Conservation (phyloP, 2,113 vertebrate genomes). For the Mirounga angustirostris region DNA sequence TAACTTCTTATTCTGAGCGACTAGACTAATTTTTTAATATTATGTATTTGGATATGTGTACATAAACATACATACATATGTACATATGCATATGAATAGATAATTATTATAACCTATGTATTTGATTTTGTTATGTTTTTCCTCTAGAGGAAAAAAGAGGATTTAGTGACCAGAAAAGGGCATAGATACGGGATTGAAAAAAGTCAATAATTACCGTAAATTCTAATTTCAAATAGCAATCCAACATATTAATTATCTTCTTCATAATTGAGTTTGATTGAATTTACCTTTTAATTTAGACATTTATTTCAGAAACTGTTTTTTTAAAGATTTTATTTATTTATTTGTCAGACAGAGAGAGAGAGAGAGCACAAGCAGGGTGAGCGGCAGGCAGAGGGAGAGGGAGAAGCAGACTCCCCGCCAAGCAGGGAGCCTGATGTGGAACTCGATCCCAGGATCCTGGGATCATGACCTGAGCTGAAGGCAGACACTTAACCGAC, state of each 20-base stretch:
- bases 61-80: not conserved
- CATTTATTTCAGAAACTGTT: not conserved
- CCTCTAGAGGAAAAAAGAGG: not conserved
- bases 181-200: not conserved
- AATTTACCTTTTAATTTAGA: conserved; percentile 20
- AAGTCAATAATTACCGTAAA: not conserved
- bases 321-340: not conserved
- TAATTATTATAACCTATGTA: not conserved
- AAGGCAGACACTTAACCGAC: too few species aligned
- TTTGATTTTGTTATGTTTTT: not conserved
- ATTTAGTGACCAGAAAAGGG: not conserved
- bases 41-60: not conserved
- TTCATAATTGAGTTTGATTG: not conserved
- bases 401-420: too few species aligned
- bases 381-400: too few species aligned
- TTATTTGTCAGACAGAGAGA: too few species aligned
- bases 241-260: not conserved
- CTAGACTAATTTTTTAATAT: not conserved
- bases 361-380: too few species aligned
- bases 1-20: not conserved
- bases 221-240: not conserved
- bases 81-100: not conserved
- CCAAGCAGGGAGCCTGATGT: too few species aligned
- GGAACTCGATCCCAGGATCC: too few species aligned
- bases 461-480: too few species aligned